Percentiles rank a stretch among this genome's conserved stretches.
phyloP scores from a whole-genome alignment of 1,140 invertebrate genomes.

The Pseudomyrmex flavicornis region DNA sequence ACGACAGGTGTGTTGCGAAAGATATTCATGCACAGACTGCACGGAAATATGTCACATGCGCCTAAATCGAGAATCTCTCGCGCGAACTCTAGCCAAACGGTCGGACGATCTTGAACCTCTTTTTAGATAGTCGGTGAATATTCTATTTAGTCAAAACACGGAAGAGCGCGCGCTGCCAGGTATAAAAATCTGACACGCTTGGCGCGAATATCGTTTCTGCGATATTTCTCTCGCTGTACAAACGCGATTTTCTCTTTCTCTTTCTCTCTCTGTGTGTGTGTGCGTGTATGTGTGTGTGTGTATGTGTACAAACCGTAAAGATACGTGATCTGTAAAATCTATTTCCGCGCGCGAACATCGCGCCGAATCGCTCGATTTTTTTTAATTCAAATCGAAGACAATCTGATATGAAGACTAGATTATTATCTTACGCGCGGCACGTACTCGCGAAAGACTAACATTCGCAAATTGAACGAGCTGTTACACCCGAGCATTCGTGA shows the following conservation, averaged over 20 bases:
- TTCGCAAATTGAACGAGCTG: constrained; percentile 44
- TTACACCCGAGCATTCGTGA: constrained; percentile 62
- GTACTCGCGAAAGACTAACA: background rate
- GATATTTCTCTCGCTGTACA: background rate
- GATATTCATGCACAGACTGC: constrained; percentile 20
- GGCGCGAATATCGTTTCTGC: background rate
- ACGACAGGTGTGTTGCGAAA: constrained; percentile 60
- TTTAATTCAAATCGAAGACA: background rate
- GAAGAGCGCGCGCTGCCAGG: background rate
- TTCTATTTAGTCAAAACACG: constrained; percentile 30
- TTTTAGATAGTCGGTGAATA: constrained; percentile 18
- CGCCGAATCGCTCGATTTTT: background rate
- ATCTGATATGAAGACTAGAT: background rate
- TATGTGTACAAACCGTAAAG: background rate
- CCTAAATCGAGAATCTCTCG: constrained; percentile 44
- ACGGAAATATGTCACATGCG: constrained; percentile 45
- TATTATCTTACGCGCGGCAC: constrained; percentile 22
- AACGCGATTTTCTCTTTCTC: background rate
- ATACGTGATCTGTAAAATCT: background rate
- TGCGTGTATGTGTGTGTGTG: too few species aligned
- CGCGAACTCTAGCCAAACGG: constrained; percentile 34
- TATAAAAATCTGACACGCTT: constrained; percentile 21
- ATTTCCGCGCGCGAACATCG: background rate
- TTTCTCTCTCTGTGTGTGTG: too few species aligned
- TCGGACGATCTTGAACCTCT: constrained; percentile 48